A percentile compares a stretch with the other conserved stretches of the same genome.
These are phyloP conservation scores for Muntiacus reevesi DNA, from an alignment of 2,113 vertebrate species.

Conservation along the genomic window DNA sequence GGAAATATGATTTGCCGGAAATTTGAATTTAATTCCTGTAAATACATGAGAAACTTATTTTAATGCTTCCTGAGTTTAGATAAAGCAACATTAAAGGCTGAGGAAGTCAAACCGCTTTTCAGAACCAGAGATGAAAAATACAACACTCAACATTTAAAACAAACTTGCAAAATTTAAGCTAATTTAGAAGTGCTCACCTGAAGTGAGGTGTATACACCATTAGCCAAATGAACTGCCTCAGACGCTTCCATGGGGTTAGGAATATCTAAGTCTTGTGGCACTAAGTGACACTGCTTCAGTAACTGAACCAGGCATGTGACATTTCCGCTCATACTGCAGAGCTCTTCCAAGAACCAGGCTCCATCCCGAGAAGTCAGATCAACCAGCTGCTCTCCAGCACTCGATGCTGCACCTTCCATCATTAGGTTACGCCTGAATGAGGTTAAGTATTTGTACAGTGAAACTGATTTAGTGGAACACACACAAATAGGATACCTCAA, in stretches of 20 bases:
- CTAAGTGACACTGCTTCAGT: slow-evolving; percentile 92
- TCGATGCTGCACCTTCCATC: slow-evolving; percentile 96
- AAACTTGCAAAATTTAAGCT: neutral
- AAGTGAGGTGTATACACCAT: slow-evolving; percentile 94
- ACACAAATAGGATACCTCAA: neutral
- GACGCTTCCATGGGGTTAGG: slow-evolving; percentile 89
- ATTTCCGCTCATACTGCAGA: slow-evolving; percentile 97
- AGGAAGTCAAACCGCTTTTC: neutral
- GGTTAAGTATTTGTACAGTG: neutral
- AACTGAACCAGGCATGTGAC: slow-evolving; percentile 91
- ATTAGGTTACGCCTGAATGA: slow-evolving; percentile 90
- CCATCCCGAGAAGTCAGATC: slow-evolving; percentile 96
- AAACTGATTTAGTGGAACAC: neutral
- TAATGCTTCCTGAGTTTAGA: slow-evolving; percentile 35
- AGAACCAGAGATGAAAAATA: neutral
- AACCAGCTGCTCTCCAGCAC: slow-evolving; percentile 95
- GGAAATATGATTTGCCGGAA: slow-evolving; percentile 99
- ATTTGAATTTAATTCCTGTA: slow-evolving; percentile 96
- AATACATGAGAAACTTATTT: slow-evolving; percentile 30
- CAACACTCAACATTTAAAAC: neutral
- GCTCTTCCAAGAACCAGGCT: slow-evolving; percentile 97
- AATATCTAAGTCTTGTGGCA: slow-evolving; percentile 93
- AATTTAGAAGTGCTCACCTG: slow-evolving; percentile 83
- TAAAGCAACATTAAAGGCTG: neutral
- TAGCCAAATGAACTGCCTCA: slow-evolving; percentile 93